Evolutionary conservation across 2,113 vertebrate species (phyloP), one percentile per base, ranked within the genome.

Genomic region (Geococcyx californianus): DNA sequence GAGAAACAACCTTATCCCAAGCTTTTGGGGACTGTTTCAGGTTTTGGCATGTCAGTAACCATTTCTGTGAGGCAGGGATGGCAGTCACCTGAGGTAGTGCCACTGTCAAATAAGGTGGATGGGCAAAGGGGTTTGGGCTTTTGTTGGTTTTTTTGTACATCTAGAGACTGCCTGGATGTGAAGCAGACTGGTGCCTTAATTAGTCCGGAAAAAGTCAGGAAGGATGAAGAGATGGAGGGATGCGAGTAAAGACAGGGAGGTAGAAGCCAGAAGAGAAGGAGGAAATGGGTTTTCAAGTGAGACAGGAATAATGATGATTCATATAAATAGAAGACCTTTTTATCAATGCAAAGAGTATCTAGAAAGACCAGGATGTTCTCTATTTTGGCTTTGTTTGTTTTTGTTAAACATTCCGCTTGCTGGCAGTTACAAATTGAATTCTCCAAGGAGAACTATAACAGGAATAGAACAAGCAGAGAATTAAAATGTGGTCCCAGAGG

Each of bases 391-490:
- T 38, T 75, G 7, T 69, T 87, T 94, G 54, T 14, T 92, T 91
- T 95, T 90, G 49, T 91, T 74, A 73, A 76, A 78, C 77, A 62
- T 92, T 94, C 95, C 69, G 33, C 54, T 78, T 89, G n/a, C 82
- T 93, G 38, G 31, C 87, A 90, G 85, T 95, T 77, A 66, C n/a
- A 78, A 92, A 90, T 72, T 36, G 80, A 75, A 88, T 94, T 89
- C 90, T 83, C 84, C 58, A 85, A 70, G 93, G 73, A 91, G 66
- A 94, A 38, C 28, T 55, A 24, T 82, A 66, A 62, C 80, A 84
- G 83, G 42, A 89, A 36, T 80, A 93, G 67, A 96, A 59, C 29
- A 84, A 54, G 49, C 80, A 83, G 64, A 92, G 84, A 94, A 91
- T 82, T 84, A 96, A 94, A 90, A 85, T 34, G 28, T 91, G 18